These are phyloP conservation scores for Trissoscelio sp. DNA, from an alignment of 2,888 invertebrate genomes.

Conservation along the genomic window DNA sequence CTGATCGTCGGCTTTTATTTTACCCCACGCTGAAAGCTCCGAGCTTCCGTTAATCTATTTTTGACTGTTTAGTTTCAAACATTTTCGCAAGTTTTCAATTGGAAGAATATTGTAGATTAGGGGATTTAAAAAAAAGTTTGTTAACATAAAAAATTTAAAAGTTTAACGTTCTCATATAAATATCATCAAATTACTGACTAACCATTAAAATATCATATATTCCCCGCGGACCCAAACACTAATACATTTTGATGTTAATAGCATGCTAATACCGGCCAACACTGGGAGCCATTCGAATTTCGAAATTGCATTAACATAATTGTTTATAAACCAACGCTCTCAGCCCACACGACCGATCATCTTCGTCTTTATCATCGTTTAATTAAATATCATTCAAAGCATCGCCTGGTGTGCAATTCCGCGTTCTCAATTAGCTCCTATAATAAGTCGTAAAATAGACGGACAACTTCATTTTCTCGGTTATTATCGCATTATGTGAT, in stretches of 20 bases:
- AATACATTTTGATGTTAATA: conserved; percentile 38
- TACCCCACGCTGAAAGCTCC: neutral
- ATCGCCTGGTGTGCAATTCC: conserved; percentile 23
- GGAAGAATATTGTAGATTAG: no score
- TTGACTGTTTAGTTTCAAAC: neutral
- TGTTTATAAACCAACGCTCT: conserved; percentile 35
- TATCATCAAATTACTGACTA: conserved; percentile 1
- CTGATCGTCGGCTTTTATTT: conserved; percentile 28
- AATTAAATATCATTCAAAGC: conserved; percentile 45
- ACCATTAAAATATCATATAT: conserved; percentile 17
- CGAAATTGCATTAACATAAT: conserved; percentile 59
- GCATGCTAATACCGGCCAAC: conserved; percentile 29
- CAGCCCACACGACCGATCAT: neutral
- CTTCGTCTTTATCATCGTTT: conserved; percentile 17
- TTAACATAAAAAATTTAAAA: no score
- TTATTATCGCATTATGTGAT: conserved; percentile 50
- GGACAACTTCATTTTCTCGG: conserved; percentile 65
- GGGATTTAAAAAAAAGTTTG: no score
- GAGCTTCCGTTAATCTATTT: neutral
- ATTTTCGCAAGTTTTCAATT: no score
- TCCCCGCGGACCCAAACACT: conserved; percentile 21
- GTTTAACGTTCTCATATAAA: neutral
- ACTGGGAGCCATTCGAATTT: conserved; percentile 30
- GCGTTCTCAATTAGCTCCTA: conserved; percentile 52
- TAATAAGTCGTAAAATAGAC: conserved; percentile 54